phyloP scores from a whole-genome alignment of 2,113 vertebrate species.

The Lonchura striata region DNA sequence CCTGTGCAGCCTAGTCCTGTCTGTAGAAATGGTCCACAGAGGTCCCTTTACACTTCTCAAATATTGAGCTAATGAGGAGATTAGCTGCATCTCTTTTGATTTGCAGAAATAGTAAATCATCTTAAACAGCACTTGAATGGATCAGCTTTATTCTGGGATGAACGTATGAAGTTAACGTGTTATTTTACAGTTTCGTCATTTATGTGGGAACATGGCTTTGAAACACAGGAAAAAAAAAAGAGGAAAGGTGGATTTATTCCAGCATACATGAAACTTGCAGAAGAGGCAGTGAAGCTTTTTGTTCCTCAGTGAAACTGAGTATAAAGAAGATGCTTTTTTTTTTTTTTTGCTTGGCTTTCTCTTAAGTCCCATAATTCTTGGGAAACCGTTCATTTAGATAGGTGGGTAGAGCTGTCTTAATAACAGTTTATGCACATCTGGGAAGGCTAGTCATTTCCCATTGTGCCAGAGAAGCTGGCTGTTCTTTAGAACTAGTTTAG shows the following conservation, averaged over 20 bases:
- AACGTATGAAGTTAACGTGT: accelerated
- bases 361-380: background rate
- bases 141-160: background rate
- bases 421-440: background rate
- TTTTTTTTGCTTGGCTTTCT: background rate
- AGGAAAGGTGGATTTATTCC: background rate
- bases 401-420: background rate
- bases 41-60: background rate
- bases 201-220: background rate
- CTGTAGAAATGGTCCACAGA: background rate
- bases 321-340: background rate
- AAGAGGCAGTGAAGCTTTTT: background rate
- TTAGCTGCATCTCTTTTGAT: background rate
- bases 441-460: background rate
- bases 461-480: background rate
- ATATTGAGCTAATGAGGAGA: background rate
- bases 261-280: background rate
- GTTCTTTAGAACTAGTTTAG: constrained; percentile 16
- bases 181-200: background rate
- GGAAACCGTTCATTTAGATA: background rate
- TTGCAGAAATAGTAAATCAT: background rate
- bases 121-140: background rate
- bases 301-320: background rate
- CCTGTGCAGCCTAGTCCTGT: background rate
- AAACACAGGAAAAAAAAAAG: background rate